Base-by-base conservation (phyloP, 2,797 vertebrate species). In the Threskiornis aethiopicus region DNA sequence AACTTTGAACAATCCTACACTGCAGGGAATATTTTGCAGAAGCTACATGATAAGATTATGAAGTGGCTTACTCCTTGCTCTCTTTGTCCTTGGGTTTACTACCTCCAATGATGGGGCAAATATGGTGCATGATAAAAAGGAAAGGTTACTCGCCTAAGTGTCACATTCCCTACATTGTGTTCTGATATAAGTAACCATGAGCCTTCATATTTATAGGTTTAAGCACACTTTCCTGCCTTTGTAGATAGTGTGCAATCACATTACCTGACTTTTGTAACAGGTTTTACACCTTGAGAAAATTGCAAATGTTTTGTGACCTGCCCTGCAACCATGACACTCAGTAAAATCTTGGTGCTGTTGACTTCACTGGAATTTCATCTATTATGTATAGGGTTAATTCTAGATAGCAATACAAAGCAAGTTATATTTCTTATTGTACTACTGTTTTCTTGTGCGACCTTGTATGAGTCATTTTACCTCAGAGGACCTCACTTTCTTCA, bases 41-140 rank as follows among this genome's bases (percentile, higher is more conserved):
- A 96, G 86, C 96, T 94, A 94, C 97, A 98, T 95, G 97, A 96
- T 96, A 96, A 97, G 97, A 96, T 97, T 98, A 96, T 89, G 95
- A 96, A 97, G 96, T 94, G 92, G 81, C 94, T 98, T 93, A 94
- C 89, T 95, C 96, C 85, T 96, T 95, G 95, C 95, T 97, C 94
- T 93, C 79, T 98, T 98, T 98, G 97, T 98, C 97, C 97, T 98
- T 97, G 96, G 85, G 84, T 97, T 97, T 97, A 71, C 89, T 97
- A 71, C 87, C 89, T 95, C 92, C 96, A 90, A 46, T 79, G 94
- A 85, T 37, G 81, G 97, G 94, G 75, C 88, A 96, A 95, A 79
- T 46, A 91, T 8, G 16, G 86, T 16, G 31, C 55, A 16, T 64
- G 89, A 59, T 41, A 44, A 33, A 93, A 90, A 71, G 81, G 78